Evolutionary conservation across 1,140 invertebrate species (phyloP).

Genomic region (Drosophila tristis): DNA sequence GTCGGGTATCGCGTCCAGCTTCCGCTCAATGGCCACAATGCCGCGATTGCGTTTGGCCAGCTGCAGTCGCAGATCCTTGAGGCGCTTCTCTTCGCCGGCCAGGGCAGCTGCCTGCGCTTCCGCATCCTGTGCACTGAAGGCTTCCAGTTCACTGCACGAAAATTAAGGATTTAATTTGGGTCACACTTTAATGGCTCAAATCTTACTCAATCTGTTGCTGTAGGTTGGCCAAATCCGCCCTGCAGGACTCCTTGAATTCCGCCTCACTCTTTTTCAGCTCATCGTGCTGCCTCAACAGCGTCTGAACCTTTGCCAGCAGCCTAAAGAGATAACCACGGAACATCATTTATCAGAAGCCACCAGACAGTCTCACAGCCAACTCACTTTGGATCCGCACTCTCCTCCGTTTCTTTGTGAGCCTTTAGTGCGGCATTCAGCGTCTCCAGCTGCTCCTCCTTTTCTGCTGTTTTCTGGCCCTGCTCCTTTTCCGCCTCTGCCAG

Average conservation of each 20-base stretch:
- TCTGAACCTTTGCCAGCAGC: constrained; percentile 87
- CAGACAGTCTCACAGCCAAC: constrained; percentile 3
- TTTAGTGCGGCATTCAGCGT: constrained; percentile 75
- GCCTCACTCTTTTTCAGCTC: constrained; percentile 90
- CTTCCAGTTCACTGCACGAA: constrained; percentile 85
- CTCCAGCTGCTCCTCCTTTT: constrained; percentile 74
- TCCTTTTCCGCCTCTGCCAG: constrained; percentile 84
- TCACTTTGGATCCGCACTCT: constrained; percentile 85
- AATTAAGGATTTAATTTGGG: not conserved
- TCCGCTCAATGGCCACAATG: constrained; percentile 90
- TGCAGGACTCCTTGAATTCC: constrained; percentile 91
- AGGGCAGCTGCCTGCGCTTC: constrained; percentile 85
- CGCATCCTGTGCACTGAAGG: constrained; percentile 84
- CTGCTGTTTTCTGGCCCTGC: constrained; percentile 75
- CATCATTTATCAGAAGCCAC: not conserved
- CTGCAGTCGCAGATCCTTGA: constrained; percentile 85
- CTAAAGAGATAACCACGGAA: constrained; percentile 82
- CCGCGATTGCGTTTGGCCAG: constrained; percentile 93
- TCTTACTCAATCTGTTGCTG: constrained; percentile 86
- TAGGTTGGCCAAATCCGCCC: constrained; percentile 87
- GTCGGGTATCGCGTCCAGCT: constrained; percentile 95
- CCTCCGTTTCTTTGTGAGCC: constrained; percentile 84
- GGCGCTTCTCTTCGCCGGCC: constrained; percentile 85
- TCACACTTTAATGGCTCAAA: constrained; percentile 7
- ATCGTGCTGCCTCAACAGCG: constrained; percentile 89